Evolutionary conservation across 2,888 invertebrate genomes (phyloP), one percentile per base, ranked within the genome.

Genomic region (Gnatocerus cornutus): DNA sequence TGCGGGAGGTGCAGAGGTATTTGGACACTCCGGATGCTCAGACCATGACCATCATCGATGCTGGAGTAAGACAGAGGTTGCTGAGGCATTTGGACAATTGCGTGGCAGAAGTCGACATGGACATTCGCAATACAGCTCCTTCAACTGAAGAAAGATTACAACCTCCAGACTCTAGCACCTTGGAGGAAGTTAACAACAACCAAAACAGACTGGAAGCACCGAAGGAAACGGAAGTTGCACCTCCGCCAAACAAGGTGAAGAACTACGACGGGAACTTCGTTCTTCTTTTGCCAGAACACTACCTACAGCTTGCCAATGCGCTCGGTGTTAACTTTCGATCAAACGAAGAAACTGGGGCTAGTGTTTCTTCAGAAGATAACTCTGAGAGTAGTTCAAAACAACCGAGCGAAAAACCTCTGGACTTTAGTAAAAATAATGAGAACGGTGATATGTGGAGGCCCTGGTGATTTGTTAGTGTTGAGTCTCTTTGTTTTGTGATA

Each of bases 1-100:
- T 90, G 7, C 83, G 88, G 71, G 91, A 91, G 85, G 90, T 91
- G 50, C 83, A 86, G 74, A 73, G 88, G 61, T 90, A 89, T 77
- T 81, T 90, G 74, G 89, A 89, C 73, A 89, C 89, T 0, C 89
- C 89, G 7, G 89, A 90, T 79, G 87, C 89, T 63, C 88, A 89
- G 78, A 87, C 88, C 14, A 88, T 88, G 81, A 86, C 86, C 27
- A 86, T 88, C 39, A 84, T 89, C 73, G 89, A 90, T 68, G 85
- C 87, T 0, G 88, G 88, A 0, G 86, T 89, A 10, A 87, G 89
- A 68, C 89, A 90, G 77, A 83, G 90, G 59, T 82, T 90, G 27
- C 81, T 90, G 1, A 85, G 89, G 37, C 90, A 90, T 78, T 80
- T 90, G 75, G 89, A 90, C 76, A 87, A 87, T 75, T 90, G 90